A percentile compares a stretch with the other conserved stretches of the same genome.
Conservation (phyloP, 2,113 vertebrate genomes). For the Antechinus stuartii region DNA sequence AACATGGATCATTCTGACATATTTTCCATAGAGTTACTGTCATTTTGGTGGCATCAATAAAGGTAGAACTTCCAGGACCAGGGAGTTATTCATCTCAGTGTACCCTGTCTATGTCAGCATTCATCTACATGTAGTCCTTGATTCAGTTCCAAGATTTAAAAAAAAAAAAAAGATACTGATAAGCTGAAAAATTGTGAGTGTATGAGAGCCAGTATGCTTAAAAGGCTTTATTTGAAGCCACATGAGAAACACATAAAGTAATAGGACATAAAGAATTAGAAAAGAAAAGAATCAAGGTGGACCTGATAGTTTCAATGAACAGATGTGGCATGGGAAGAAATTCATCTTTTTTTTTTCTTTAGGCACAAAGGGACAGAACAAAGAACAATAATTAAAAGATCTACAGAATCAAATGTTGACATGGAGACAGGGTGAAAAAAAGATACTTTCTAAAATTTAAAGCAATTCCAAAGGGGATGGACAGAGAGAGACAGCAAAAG, state of each 20-base stretch:
- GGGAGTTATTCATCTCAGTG: neutral
- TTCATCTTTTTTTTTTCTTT: neutral
- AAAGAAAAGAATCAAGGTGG: neutral
- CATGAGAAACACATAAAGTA: neutral
- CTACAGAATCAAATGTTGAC: neutral
- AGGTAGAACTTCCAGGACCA: neutral
- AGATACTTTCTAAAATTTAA: neutral
- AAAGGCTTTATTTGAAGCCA: neutral
- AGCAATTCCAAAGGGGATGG: neutral
- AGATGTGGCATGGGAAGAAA: neutral
- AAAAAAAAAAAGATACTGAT: neutral
- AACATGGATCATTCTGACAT: neutral
- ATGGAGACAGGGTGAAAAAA: neutral
- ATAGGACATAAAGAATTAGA: neutral
- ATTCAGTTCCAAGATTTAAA: neutral
- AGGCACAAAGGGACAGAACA: neutral
- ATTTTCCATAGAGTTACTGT: too few relatives aligned
- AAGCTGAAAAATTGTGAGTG: neutral
- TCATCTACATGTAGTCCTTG: neutral
- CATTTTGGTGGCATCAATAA: neutral
- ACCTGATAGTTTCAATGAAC: neutral
- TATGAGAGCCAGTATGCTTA: neutral
- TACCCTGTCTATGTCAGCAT: neutral
- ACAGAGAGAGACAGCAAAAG: neutral
- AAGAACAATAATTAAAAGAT: neutral